phyloP scores from a whole-genome alignment of 1,140 invertebrate species.

The Drosophila teissieri region DNA sequence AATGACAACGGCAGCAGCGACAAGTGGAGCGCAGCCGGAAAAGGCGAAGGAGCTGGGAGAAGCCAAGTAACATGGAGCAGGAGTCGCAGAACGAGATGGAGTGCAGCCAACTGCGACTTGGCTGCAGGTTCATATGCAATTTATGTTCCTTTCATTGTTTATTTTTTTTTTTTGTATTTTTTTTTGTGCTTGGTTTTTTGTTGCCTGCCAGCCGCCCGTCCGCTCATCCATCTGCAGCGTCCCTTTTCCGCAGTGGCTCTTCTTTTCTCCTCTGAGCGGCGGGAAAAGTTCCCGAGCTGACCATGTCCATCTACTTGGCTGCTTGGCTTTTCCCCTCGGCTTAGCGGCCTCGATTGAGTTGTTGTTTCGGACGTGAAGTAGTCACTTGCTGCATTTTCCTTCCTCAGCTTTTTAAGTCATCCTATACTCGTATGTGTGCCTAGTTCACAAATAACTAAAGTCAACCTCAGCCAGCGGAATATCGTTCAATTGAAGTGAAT shows the following conservation, averaged over 20 bases:
- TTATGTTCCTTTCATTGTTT: conserved; percentile 57
- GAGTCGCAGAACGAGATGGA: conserved; percentile 34
- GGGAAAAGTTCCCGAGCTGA: conserved; percentile 11
- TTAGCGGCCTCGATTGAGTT: conserved; percentile 21
- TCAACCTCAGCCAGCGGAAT: neutral
- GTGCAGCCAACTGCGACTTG: conserved; percentile 51
- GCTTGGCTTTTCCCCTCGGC: conserved; percentile 5
- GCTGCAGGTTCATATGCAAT: conserved; percentile 56
- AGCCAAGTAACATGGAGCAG: conserved; percentile 24
- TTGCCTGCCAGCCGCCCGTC: too few species aligned
- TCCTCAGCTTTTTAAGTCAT: neutral
- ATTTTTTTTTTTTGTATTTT: neutral
- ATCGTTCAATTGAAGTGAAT: too few species aligned
- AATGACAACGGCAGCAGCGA: conserved; percentile 70
- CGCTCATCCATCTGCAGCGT: conserved; percentile 34
- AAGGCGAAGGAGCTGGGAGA: conserved; percentile 38
- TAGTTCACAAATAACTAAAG: neutral
- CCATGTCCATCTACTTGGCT: conserved; percentile 2
- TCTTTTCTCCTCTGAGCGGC: conserved; percentile 34
- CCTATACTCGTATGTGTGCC: too few species aligned
- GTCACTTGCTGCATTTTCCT: conserved; percentile 4
- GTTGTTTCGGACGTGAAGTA: neutral
- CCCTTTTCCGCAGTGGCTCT: conserved; percentile 15
- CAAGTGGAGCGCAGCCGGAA: conserved; percentile 48
- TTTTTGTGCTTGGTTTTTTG: neutral